phyloP scores from a whole-genome alignment of 1,140 invertebrate species.

The Harpegnathos saltator region DNA sequence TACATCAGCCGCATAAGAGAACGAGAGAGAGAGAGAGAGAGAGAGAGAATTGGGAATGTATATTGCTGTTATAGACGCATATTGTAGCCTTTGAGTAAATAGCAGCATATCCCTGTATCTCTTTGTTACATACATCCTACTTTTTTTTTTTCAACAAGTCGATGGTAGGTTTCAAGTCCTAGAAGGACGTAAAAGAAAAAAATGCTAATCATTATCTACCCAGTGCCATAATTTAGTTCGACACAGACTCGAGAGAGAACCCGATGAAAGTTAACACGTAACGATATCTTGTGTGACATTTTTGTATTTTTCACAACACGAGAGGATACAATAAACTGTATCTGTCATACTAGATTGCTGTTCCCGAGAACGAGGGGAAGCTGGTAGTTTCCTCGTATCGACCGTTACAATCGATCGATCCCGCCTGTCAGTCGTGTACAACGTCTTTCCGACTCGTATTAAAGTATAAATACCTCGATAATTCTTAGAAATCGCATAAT shows the following conservation, averaged over 20 bases:
- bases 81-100: neutral
- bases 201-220: neutral
- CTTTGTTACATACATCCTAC: neutral
- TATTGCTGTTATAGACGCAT: neutral
- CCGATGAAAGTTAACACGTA: neutral
- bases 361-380: neutral
- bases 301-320: neutral
- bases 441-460: neutral
- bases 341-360: neutral
- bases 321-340: slow-evolving; percentile 1
- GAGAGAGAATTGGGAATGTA: neutral
- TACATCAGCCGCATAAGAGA: too few species aligned
- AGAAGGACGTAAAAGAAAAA: neutral
- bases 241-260: too few species aligned
- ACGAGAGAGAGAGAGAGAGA: too few species aligned
- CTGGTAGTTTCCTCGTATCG: too few species aligned
- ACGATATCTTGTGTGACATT: neutral
- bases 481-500: slow-evolving; percentile 11
- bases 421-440: neutral
- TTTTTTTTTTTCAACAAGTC: neutral
- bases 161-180: neutral
- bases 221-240: slow-evolving; percentile 1
- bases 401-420: too few species aligned
- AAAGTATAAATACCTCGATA: neutral
- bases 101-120: neutral